phyloP scores from a whole-genome alignment of 2,888 invertebrate species.

The Oxyteleia sp. region DNA sequence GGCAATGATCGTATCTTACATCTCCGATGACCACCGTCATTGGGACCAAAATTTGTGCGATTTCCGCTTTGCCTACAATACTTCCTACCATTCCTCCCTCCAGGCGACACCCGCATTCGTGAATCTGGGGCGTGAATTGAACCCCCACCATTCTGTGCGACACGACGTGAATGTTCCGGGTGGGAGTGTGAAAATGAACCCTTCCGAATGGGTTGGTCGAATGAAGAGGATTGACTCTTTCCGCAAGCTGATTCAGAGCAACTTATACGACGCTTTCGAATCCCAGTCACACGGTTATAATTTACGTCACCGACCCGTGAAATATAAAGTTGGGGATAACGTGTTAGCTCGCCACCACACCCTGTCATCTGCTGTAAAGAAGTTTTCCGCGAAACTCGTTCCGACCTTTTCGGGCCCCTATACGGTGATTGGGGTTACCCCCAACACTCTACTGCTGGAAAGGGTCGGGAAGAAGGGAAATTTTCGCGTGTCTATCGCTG shows the following conservation, averaged over 20 bases:
- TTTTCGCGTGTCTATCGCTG: too few relatives aligned
- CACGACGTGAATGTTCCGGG: neutral
- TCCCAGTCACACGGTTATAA: slow-evolving; percentile 33
- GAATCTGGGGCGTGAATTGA: slow-evolving; percentile 16
- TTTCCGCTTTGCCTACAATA: slow-evolving; percentile 54
- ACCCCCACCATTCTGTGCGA: neutral
- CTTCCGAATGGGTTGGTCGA: slow-evolving; percentile 13
- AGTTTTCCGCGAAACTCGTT: slow-evolving; percentile 6
- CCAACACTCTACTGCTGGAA: neutral
- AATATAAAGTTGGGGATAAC: slow-evolving; percentile 24
- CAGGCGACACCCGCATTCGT: slow-evolving; percentile 25
- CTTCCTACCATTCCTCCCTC: slow-evolving; percentile 33
- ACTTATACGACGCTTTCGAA: slow-evolving; percentile 3
- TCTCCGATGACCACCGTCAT: slow-evolving; percentile 24
- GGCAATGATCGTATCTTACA: slow-evolving; percentile 3
- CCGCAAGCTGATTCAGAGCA: neutral
- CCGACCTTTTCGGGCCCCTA: neutral
- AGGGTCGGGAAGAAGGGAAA: too few relatives aligned
- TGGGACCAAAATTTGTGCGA: slow-evolving; percentile 48
- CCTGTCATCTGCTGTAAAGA: slow-evolving; percentile 24
- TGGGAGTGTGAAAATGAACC: neutral
- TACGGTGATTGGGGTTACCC: neutral
- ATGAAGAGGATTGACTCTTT: slow-evolving; percentile 11
- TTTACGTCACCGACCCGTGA: slow-evolving; percentile 19
- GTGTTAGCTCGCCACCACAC: slow-evolving; percentile 5